Conservation (phyloP, 2,888 invertebrate genomes). For the Drosophila mulleri region DNA sequence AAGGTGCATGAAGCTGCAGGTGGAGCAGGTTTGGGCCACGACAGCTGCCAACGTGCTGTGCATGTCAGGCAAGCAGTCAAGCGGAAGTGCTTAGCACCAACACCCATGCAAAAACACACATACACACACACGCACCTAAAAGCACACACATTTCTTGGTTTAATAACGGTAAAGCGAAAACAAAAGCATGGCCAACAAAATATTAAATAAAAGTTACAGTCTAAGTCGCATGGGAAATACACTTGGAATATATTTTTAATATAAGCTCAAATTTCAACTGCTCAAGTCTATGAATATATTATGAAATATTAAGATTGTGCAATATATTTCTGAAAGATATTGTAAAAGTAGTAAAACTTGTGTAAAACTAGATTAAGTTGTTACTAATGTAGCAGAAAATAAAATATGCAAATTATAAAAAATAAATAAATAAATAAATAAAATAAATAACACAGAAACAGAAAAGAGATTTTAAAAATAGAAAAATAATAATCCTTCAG, state of each 20-base stretch:
- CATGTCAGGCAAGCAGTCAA: slow-evolving; percentile 72
- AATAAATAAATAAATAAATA: no score
- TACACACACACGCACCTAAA: slow-evolving; percentile 22
- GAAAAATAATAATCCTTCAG: no score
- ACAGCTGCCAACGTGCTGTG: slow-evolving; percentile 53
- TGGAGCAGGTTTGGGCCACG: slow-evolving; percentile 39
- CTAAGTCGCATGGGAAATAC: not conserved
- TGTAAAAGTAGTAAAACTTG: no score
- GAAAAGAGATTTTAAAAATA: no score
- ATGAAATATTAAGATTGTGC: no score
- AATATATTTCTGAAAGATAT: no score
- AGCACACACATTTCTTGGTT: slow-evolving; percentile 6
- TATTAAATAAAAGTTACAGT: not conserved
- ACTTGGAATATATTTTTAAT: not conserved
- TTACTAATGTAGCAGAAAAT: no score
- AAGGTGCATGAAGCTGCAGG: slow-evolving; percentile 56
- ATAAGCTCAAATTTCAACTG: not conserved
- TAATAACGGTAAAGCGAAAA: slow-evolving; percentile 48
- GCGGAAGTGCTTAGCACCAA: slow-evolving; percentile 76
- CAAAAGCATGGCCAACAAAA: slow-evolving; percentile 28
- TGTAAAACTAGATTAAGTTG: no score
- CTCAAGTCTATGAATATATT: no score
- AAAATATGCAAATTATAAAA: no score
- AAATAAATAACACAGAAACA: no score
- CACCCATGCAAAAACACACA: slow-evolving; percentile 31